These are phyloP conservation scores for Nephrotoma appendiculata DNA, from an alignment of 2,888 invertebrate genomes.

Conservation along the genomic window DNA sequence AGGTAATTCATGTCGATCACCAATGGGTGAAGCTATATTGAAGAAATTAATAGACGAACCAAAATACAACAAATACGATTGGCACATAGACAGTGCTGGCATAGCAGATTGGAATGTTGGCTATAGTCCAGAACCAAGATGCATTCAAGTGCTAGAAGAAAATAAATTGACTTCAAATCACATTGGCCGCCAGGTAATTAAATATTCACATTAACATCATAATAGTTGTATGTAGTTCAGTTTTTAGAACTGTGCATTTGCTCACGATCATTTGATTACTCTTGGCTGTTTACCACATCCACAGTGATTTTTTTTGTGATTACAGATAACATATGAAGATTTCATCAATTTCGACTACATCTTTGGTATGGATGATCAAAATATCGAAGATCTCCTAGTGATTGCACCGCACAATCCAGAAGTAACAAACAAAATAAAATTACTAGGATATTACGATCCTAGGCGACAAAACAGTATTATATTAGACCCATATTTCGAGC, in stretches of 20 bases:
- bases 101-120: conserved; percentile 77
- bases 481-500: conserved; percentile 14
- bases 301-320: background rate
- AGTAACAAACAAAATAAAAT: background rate
- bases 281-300: too few relatives aligned
- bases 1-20: conserved; percentile 92
- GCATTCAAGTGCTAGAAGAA: conserved; percentile 38
- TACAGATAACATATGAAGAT: conserved; percentile 45
- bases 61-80: conserved; percentile 32
- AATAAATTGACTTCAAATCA: conserved; percentile 47
- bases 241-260: too few relatives aligned
- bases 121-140: conserved; percentile 53
- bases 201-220: background rate
- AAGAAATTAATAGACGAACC: conserved; percentile 27
- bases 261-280: too few relatives aligned
- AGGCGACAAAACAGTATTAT: background rate
- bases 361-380: conserved; percentile 89
- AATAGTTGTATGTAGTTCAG: too few relatives aligned
- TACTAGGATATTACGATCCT: background rate
- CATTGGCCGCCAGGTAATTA: conserved; percentile 39
- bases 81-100: conserved; percentile 83
- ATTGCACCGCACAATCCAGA: background rate
- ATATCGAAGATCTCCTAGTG: conserved; percentile 39
- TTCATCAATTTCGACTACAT: conserved; percentile 74
- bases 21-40: conserved; percentile 87